These are phyloP conservation scores for Arvicanthis niloticus DNA, from an alignment of 2,113 vertebrate genomes.

Conservation along the genomic window DNA sequence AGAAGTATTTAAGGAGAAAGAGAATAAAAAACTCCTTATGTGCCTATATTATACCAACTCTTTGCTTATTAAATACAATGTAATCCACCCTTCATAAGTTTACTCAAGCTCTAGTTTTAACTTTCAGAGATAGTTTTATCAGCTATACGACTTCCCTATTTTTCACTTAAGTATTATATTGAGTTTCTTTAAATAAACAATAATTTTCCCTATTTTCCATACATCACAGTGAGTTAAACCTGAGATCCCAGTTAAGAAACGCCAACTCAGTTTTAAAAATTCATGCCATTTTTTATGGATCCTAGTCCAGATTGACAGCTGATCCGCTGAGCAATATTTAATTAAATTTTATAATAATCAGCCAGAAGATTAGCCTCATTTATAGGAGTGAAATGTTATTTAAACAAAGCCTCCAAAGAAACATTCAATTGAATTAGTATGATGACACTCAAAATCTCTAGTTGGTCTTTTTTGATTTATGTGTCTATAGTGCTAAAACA, in stretches of 20 bases:
- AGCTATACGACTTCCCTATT: background rate
- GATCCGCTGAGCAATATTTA: background rate
- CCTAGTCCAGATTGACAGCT: constrained; percentile 9
- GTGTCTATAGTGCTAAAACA: background rate
- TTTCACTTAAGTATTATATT: constrained; percentile 29
- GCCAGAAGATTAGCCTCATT: background rate
- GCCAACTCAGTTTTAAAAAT: constrained; percentile 73
- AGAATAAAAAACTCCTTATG: background rate
- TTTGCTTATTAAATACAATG: background rate
- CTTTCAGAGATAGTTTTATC: background rate
- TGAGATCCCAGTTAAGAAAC: constrained; percentile 47
- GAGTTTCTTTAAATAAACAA: constrained; percentile 55
- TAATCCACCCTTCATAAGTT: background rate
- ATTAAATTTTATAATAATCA: constrained; percentile 36
- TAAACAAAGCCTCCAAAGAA: constrained; percentile 30
- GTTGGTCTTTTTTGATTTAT: background rate
- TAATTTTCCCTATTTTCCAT: constrained; percentile 46
- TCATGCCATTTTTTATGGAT: constrained; percentile 61
- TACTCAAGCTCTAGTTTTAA: background rate
- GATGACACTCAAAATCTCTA: background rate
- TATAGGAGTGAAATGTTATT: constrained; percentile 15
- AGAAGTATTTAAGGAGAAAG: background rate
- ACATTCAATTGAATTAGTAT: background rate
- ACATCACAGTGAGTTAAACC: constrained; percentile 52
- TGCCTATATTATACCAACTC: background rate